phyloP scores from a whole-genome alignment of 2,113 vertebrate species.

The Tragelaphus scriptus region DNA sequence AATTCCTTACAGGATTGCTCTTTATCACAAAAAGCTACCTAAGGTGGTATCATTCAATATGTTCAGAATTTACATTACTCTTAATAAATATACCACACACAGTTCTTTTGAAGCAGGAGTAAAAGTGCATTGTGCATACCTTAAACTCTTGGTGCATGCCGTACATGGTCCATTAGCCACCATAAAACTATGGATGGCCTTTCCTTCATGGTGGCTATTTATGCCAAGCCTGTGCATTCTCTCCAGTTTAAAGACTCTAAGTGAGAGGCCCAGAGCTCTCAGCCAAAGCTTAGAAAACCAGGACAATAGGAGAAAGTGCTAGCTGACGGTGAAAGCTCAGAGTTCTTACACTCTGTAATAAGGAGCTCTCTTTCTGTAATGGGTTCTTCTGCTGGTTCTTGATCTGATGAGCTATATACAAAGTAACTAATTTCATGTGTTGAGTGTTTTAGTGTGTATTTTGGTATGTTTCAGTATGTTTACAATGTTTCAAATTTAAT shows the following conservation, averaged over 20 bases:
- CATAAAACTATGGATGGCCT: neutral
- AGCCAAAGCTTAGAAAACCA: neutral
- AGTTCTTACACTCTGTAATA: neutral
- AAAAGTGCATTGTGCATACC: neutral
- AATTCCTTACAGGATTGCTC: neutral
- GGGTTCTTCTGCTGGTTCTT: neutral
- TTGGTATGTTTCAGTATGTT: neutral
- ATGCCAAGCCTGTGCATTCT: neutral
- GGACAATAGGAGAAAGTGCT: neutral
- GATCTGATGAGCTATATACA: neutral
- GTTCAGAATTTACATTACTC: neutral
- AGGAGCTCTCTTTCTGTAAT: neutral
- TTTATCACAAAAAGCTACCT: neutral
- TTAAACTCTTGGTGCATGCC: neutral
- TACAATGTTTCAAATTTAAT: slow-evolving; percentile 5
- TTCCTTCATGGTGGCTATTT: neutral
- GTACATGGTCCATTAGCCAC: neutral
- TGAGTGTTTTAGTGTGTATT: neutral
- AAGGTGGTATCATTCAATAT: neutral
- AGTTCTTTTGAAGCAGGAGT: neutral
- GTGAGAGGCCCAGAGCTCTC: neutral
- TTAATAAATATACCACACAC: neutral
- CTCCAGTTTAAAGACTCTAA: neutral
- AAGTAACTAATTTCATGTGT: slow-evolving; percentile 35
- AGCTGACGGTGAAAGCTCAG: neutral